Evolutionary conservation across 2,113 vertebrate genomes (phyloP).

Genomic region (Manacus vitellinus): DNA sequence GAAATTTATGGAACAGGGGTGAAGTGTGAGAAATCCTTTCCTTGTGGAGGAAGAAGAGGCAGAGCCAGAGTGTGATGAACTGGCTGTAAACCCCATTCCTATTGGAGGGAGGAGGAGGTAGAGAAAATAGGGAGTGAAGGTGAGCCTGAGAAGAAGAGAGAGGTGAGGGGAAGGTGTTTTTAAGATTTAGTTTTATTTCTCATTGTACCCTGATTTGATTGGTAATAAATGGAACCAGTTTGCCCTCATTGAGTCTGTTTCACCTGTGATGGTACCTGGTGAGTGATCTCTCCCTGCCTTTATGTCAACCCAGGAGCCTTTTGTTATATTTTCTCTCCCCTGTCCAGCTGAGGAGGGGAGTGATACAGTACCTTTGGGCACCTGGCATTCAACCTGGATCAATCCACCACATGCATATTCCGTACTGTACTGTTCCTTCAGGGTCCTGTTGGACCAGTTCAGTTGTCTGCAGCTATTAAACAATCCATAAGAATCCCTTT

Average conservation of each 20-base stretch:
- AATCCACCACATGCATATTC: not conserved
- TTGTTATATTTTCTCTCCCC: not conserved
- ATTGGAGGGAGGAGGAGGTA: not conserved
- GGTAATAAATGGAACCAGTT: not conserved
- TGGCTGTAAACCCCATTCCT: not conserved
- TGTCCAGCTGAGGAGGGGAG: not conserved
- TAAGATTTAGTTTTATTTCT: not conserved
- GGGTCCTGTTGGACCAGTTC: not conserved
- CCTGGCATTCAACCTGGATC: not conserved
- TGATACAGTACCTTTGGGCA: not conserved
- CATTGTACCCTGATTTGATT: not conserved
- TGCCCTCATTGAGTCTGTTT: not conserved
- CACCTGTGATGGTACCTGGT: no score
- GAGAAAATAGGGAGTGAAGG: not conserved
- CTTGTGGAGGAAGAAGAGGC: not conserved
- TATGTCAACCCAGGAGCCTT: not conserved
- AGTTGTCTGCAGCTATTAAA: not conserved
- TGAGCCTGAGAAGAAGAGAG: not conserved
- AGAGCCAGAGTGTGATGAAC: not conserved
- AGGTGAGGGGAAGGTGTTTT: not conserved
- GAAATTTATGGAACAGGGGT: not conserved
- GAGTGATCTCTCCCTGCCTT: not conserved
- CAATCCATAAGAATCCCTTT: not conserved
- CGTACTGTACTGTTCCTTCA: not conserved
- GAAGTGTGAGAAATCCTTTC: not conserved